A percentile compares a stretch with the other conserved stretches of the same genome.
Conservation (phyloP, 2,797 vertebrate genomes). For the Tragelaphus oryx region DNA sequence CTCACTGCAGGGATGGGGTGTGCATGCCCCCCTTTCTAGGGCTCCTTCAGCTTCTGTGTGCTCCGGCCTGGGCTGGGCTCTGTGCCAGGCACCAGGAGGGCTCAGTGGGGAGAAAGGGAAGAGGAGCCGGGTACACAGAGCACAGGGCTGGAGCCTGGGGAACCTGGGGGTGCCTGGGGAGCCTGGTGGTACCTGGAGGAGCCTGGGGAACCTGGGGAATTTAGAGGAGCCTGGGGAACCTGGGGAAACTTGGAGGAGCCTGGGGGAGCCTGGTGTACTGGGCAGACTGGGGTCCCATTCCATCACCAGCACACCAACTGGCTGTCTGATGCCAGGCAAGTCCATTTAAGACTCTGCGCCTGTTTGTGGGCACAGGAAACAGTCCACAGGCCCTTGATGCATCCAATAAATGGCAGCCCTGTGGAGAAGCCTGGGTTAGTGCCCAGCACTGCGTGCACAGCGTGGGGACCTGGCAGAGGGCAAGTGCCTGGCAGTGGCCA, state of each 20-base stretch:
- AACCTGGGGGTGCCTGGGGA: neutral
- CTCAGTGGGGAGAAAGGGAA: neutral
- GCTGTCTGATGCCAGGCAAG: fast-evolving
- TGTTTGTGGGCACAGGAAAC: neutral
- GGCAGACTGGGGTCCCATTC: neutral
- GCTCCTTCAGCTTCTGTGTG: fast-evolving
- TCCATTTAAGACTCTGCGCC: neutral
- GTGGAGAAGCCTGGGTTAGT: neutral
- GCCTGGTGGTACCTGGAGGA: neutral
- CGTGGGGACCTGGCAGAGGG: too few species aligned
- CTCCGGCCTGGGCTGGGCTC: neutral
- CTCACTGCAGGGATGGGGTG: fast-evolving
- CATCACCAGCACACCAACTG: neutral
- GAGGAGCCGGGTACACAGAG: fast-evolving
- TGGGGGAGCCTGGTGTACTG: fast-evolving
- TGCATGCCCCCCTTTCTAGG: fast-evolving
- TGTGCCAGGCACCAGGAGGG: neutral
- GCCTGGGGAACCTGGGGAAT: neutral
- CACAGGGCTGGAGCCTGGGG: neutral
- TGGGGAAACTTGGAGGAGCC: neutral
- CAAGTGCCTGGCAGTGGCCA: neutral
- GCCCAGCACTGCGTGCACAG: fast-evolving
- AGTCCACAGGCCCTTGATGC: fast-evolving
- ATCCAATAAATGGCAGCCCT: fast-evolving
- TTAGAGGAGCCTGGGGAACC: neutral